Evolutionary conservation across 2,888 invertebrate genomes (phyloP), one percentile per base, ranked within the genome.

Genomic region (Lochmaea capreae): DNA sequence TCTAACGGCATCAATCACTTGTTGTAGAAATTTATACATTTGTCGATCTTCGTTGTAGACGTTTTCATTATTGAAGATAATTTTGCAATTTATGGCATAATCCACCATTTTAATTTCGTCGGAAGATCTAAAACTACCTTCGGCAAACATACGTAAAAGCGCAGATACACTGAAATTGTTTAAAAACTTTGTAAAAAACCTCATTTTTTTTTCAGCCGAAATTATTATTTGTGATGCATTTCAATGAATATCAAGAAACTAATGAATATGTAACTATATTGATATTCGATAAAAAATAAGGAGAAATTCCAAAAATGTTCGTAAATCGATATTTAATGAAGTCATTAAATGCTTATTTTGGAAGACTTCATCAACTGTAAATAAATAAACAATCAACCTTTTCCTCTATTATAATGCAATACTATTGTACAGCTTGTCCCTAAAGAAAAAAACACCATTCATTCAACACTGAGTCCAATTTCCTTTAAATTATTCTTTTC

Each of bases 41-140:
- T 57, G 46, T 52, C 74, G 52, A 57, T 76, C 72, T 26, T 75
- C 72, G 0, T 54, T 22, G 11, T 63, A 43, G 54, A 78, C 49
- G 1, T 69, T 42, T 43, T 78, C 68, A 16, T 74, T 65, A n/a
- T 75, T 16, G 33, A 78, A 76, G 39, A 78, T 65, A 3, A 78
- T 68, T 71, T 76, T 78, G 33, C 66, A 75, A 42, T 71, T 76
- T n/a, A 78, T 76, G 2, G 68, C 59, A 22, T 71, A 72, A 61
- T 78, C 78, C 1, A 68, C 76, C 59, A 73, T 66, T 73, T 73
- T 78, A 22, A 78, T 74, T 69, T 78, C 76, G 26, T 76, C 76
- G 18, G 75, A 73, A 0, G 78, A 75, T 63, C 73, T 72, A 46
- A 78, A 78, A 2, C 70, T 72, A 0, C 75, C 72, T 14, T 74